Base-by-base conservation (phyloP, 1,140 invertebrate genomes). In the Propsilocerus akamusi region DNA sequence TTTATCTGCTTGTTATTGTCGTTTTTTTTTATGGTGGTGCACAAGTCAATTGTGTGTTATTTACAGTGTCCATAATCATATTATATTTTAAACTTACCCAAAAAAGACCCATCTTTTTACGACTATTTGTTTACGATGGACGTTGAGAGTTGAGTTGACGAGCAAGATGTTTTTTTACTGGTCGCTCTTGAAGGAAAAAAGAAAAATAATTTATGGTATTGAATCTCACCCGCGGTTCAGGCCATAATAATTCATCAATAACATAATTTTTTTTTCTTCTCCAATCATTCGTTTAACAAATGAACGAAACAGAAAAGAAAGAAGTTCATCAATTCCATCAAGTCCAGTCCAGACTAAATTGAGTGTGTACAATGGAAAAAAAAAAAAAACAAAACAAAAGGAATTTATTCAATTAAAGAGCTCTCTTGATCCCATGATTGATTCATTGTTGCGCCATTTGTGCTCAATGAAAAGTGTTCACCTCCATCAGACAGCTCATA, bases 241-340 rank as follows among this genome's bases (percentile, higher is more conserved):
- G n/a, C n/a, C n/a, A n/a, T n/a, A n/a, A 41, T 41, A 41, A 41
- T 41, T 41, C 34, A 41, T 41, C 34, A 41, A 41, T 41, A 41
- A 41, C 34, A n/a, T n/a, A n/a, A n/a, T n/a, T n/a, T n/a, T n/a
- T 41, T 41, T 41, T 41, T 14, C 14, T 30, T 30, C 28, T 30
- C 14, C 14, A 12, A 12, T 30, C 28, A 30, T 30, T 30, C 28
- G 11, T 30, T n/a, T n/a, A n/a, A n/a, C n/a, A n/a, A n/a, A n/a
- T n/a, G n/a, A n/a, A n/a, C n/a, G n/a, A n/a, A n/a, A n/a, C n/a
- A n/a, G n/a, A n/a, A n/a, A n/a, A n/a, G n/a, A n/a, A n/a, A n/a
- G n/a, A n/a, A n/a, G 11, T 41, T 41, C 17, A 41, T 41, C 34
- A 20, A 17, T 30, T 30, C n/a, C 6, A 30, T 30, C 28, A 30